Evolutionary conservation across 2,113 vertebrate genomes (phyloP).

Genomic region (Channa maculata): DNA sequence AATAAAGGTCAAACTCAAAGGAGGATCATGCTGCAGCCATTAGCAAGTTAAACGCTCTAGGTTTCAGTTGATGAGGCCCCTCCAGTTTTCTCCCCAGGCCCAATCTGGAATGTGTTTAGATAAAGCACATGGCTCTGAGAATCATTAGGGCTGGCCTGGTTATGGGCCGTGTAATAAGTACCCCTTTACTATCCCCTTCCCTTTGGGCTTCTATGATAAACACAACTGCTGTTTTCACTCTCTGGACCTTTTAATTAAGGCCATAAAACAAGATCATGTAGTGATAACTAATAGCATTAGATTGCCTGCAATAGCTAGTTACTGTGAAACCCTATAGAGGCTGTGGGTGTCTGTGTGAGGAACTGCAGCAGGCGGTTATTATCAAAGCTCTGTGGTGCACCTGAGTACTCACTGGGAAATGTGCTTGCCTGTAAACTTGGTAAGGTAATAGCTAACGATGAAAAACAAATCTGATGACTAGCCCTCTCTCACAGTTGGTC

Average conservation of each 20-base stretch:
- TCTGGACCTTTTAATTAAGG: conserved; percentile 61
- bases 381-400: conserved; percentile 17
- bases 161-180: conserved; percentile 53
- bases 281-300: conserved; percentile 52
- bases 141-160: conserved; percentile 43
- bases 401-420: conserved; percentile 16
- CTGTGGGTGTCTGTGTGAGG: conserved; percentile 27
- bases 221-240: conserved; percentile 53
- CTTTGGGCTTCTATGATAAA: conserved; percentile 54
- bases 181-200: conserved; percentile 26
- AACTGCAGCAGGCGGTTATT: conserved; percentile 23
- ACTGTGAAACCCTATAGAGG: conserved; percentile 11
- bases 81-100: conserved; percentile 23
- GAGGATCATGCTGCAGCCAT: conserved; percentile 27
- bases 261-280: conserved; percentile 62
- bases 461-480: conserved; percentile 30
- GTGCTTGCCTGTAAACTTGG: conserved; percentile 21
- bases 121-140: conserved; percentile 48
- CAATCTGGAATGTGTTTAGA: conserved; percentile 61
- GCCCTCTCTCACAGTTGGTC: conserved; percentile 5
- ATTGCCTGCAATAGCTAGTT: conserved; percentile 23
- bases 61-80: conserved; percentile 22
- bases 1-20: conserved; percentile 24
- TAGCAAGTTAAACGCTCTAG: conserved; percentile 33
- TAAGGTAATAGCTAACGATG: conserved; percentile 24